Percentiles rank a stretch among this genome's conserved stretches.
phyloP scores from a whole-genome alignment of 2,113 vertebrate species.

The Alces alces region DNA sequence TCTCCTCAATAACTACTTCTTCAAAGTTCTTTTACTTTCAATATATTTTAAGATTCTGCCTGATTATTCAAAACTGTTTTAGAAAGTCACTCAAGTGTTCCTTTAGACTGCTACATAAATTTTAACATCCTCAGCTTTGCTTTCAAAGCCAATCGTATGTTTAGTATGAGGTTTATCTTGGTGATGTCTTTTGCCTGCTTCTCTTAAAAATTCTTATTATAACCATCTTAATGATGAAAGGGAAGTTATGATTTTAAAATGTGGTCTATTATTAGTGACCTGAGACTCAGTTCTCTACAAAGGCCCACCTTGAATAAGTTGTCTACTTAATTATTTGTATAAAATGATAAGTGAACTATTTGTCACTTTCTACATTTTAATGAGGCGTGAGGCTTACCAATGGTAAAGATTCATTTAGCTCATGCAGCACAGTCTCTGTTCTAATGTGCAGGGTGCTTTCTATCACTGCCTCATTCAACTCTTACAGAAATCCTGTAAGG shows the following conservation, averaged over 20 bases:
- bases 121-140: neutral
- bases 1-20: neutral
- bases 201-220: neutral
- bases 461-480: neutral
- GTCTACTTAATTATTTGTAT: neutral
- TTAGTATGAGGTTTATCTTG: neutral
- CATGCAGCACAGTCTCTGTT: neutral
- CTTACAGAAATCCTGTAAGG: neutral
- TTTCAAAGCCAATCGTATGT: neutral
- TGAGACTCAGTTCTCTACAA: neutral
- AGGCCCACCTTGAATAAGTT: neutral
- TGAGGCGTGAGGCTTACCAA: neutral
- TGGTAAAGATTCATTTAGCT: neutral
- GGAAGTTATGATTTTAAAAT: conserved; percentile 1
- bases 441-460: neutral
- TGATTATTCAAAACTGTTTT: neutral
- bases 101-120: neutral
- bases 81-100: neutral
- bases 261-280: neutral
- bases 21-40: neutral
- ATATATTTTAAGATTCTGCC: neutral
- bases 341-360: neutral
- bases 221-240: neutral
- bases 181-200: neutral
- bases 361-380: neutral